Evolutionary conservation across 2,888 invertebrate species (phyloP), one percentile per base, ranked within the genome.

Genomic region (Cantharis flavilabris): DNA sequence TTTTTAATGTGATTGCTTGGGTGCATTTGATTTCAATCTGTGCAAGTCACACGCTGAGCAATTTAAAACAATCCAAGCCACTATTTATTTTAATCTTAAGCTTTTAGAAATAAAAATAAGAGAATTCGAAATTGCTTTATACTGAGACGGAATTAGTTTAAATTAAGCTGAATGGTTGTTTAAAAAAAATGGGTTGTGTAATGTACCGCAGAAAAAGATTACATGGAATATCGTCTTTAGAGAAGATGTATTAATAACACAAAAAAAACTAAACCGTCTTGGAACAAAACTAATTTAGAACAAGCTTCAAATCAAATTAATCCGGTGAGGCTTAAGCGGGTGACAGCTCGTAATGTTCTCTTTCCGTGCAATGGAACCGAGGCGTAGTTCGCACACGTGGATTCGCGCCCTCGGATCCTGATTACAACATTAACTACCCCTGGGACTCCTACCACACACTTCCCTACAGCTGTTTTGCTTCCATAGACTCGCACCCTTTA

Each of bases 381-480:
- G 72, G 77, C 77, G 77, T 72, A 81, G 81, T 79, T 80, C 82
- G 83, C 75, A 85, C 85, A 85, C 85, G 85, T 83, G 83, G 84
- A 85, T 84, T 85, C 83, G 83, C 85, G 83, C 85, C 84, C 85
- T 84, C 80, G 83, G 84, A 84, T 84, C 83, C 85, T 84, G 85
- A 85, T 85, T 85, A 85, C 85, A 85, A 85, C 84, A 85, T 85
- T 85, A 84, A 85, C 85, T 83, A 84, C 84, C 84, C 85, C 80
- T 77, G 81, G 83, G 75, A 77, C 74, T 79, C 78, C 76, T 77
- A 80, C 76, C 75, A 80, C 81, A 75, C 75, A 75, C 77, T 75
- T 75, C 72, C 75, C 77, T 77, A 74, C 77, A 77, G 75, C 75
- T 75, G 75, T 77, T 73, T 74, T 77, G 73, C 75, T 77, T 77